Conservation (phyloP, 2,113 vertebrate genomes). For the Pavo muticus region DNA sequence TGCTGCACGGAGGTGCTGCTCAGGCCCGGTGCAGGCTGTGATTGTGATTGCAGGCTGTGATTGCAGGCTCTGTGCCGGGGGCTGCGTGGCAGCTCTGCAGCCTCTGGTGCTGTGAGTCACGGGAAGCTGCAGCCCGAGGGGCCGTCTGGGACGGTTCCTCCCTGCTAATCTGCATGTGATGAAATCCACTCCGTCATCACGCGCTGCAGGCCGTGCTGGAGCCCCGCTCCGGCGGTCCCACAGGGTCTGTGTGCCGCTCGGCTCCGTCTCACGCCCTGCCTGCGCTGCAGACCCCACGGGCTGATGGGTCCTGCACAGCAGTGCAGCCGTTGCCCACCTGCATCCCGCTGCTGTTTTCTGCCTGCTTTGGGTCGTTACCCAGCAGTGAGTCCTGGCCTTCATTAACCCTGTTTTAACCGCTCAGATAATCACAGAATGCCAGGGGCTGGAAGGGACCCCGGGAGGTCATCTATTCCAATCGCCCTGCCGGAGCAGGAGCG, state of each 20-base stretch:
- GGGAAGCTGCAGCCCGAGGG: neutral
- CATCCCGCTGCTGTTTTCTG: neutral
- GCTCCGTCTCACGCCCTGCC: rapidly evolving
- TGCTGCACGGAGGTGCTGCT: no score
- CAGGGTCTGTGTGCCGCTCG: rapidly evolving
- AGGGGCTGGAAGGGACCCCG: no score
- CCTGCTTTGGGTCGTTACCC: neutral
- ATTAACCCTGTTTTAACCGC: no score
- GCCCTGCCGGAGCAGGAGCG: no score
- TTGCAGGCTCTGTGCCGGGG: neutral
- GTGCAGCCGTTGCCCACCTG: rapidly evolving
- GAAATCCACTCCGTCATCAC: neutral
- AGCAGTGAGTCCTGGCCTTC: neutral
- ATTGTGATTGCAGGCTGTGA: no score
- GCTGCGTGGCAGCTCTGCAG: neutral
- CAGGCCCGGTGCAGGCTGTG: no score
- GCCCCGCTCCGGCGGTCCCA: rapidly evolving
- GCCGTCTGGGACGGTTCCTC: neutral
- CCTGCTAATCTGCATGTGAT: neutral
- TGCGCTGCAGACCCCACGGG: rapidly evolving
- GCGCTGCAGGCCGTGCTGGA: neutral
- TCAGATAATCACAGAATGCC: no score
- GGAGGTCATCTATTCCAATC: no score
- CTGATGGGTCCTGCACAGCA: neutral
- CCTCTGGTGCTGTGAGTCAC: neutral